Evolutionary conservation across 2,888 invertebrate genomes (phyloP), one percentile per base, ranked within the genome.

Genomic region (Phanerotoma sp.): DNA sequence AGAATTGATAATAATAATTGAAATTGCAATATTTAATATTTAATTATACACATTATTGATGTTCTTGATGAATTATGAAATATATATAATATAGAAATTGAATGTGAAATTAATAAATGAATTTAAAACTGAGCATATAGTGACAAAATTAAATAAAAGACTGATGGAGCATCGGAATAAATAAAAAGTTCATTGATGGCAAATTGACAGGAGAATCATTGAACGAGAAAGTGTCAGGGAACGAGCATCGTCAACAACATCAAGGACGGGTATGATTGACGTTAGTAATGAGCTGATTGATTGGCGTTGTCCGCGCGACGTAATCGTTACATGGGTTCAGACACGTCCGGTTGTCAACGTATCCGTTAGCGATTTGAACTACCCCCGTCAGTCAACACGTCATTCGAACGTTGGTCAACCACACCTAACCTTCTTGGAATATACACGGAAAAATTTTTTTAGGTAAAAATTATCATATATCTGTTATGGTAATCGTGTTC

Each of bases 271-370:
- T 42, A 55, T 63, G 62, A 70, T 65, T 71, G 70, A 67, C 69
- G 64, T 64, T 62, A 65, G 68, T 71, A 73, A 71, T 70, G 70
- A 72, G 69, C 66, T 72, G 73, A 71, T 70, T 66, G 73, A 72
- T 73, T 68, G 69, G 66, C 68, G 63, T 64, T 65, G 65, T 64
- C 66, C 65, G 66, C 63, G 62, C 55, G 62, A 57, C 67, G 63
- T 70, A 70, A 70, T 71, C 67, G 68, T 67, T 70, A 71, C 70
- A 69, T 57, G 66, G 62, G 45, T 57, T 65, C 50, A 51, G 62
- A 58, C 60, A 59, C 51, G 58, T 63, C 42, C 53, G 56, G 47
- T 58, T 61, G 46, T 47, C 58, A 52, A 45, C 40, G 40, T 38
- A 42, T 18, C 44, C 41, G 45, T 54, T 54, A 51, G 51, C 20